Evolutionary conservation across 2,113 vertebrate genomes (phyloP), one percentile per base, ranked within the genome.

Genomic region (Burhinus bistriatus): DNA sequence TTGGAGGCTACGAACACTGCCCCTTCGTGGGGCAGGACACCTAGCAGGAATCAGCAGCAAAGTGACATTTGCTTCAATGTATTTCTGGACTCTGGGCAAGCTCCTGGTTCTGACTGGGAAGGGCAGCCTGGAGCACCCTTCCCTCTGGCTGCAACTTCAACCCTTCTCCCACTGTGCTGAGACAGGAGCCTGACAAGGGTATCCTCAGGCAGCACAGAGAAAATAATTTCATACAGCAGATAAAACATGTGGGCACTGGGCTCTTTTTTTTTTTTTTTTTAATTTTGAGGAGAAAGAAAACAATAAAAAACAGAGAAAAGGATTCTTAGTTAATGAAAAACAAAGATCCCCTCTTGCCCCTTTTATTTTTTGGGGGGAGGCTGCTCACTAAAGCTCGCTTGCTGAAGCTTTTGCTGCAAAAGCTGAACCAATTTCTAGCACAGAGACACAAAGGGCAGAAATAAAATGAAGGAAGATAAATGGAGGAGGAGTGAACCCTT

Each of bases 371-470:
- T 5, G 72, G 9, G 54, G 93, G 68, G 73, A 94, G 11, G 17
- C 58, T 96, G 64, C 90, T 95, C 78, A 75, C 90, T 94, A 96
- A 97, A 93, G 78, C 93, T 82, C 87, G n/a, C n/a, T 38, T 0
- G 0, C 69, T 3, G 10, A 94, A 94, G 88, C 58, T 94, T 97
- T 93, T 79, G n/a, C 95, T 64, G 64, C 45, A 83, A 95, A 95
- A 97, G 87, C 80, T 83, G 96, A 97, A 97, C 79, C 94, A 94
- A 70, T 97, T 97, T 93, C 90, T 94, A 97, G 83, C 57, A 47
- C 72, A 89, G 81, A 95, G 95, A 77, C 86, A 95, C 82, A 93
- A 96, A 96, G 87, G 89, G 93, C 91, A 72, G 87, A 93, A 95
- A 92, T 66, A 91, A 96, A 96, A 96, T 89, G 89, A 96, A 94